Evolutionary conservation across 2,113 vertebrate genomes (phyloP).

Genomic region (Eurystomus gularis): DNA sequence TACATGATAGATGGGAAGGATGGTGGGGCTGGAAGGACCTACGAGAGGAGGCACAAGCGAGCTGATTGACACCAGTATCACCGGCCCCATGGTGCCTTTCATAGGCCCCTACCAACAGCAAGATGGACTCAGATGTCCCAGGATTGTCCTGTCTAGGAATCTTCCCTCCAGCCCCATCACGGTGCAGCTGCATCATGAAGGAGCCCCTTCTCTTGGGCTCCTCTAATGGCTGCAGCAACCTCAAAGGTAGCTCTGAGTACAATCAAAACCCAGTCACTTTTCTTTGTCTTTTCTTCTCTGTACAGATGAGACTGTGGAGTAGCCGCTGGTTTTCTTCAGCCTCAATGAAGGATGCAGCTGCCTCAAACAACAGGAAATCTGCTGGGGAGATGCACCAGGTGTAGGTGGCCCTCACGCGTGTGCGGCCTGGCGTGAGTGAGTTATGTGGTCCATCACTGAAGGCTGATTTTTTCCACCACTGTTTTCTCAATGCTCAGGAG

Average conservation of each 20-base stretch:
- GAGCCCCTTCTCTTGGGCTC: no score
- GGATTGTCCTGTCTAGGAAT: no score
- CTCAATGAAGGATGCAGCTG: background rate
- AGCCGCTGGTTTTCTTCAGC: background rate
- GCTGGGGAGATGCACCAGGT: background rate
- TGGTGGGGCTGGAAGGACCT: background rate
- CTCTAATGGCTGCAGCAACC: no score
- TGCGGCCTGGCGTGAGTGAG: no score
- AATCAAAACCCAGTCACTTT: no score
- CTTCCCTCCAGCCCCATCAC: background rate
- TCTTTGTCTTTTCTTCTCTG: background rate
- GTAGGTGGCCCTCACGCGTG: background rate
- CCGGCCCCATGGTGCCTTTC: fast-evolving
- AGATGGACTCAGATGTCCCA: no score
- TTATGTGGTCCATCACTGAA: background rate
- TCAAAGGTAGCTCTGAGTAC: background rate
- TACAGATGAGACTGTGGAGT: background rate
- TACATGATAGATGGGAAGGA: background rate
- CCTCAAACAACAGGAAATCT: background rate
- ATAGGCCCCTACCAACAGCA: background rate
- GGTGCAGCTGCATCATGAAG: background rate
- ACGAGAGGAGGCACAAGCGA: background rate
- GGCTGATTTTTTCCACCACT: no score
- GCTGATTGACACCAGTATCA: background rate
- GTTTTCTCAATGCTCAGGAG: background rate